Base-by-base conservation (phyloP, 2,888 invertebrate species). In the Pristionchus entomophagus region DNA sequence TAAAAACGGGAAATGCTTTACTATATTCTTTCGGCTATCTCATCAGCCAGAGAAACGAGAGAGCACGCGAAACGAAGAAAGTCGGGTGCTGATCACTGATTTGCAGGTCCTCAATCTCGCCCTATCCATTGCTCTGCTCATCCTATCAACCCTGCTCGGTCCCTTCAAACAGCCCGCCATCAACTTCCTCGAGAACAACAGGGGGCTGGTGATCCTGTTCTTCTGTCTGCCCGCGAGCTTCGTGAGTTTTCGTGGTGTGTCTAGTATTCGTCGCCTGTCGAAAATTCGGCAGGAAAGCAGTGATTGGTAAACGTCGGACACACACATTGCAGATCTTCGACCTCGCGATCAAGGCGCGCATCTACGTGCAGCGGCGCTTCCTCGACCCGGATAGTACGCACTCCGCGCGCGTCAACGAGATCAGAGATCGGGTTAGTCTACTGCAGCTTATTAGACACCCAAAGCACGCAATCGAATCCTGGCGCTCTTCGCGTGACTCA, bases 221-320 rank as follows among this genome's bases (percentile, higher is more conserved):
- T 96, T 96, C 94, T 96, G 96, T 87, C 94, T 96, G 82, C 96
- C 96, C 0, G 96, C 96, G 45, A 96, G 96, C 93, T 95, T 96
- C 93, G 88, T 96, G 22, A 88, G 90, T 89, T 87, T 85, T 17
- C 26, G n/a, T 32, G 29, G 29, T 78, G 78, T 49, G 12, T 5
- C 8, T 78, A 19, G 41, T 26, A 45, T 26, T 26, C 41, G 26
- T 49, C 45, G 78, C 32, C 49, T 29, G 41, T 78, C 19, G 49
- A 78, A 78, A 35, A 22, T 35, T 49, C 12, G 22, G 12, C 12
- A 56, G n/a, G 19, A 26, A 10, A 45, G 49, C 32, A n/a, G 26
- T 1, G n/a, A 49, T 38, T 45, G 17, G 32, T 41, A 32, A 62
- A 6, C n/a, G n/a, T 84, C 51, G n/a, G 22, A 29, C 14, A 82